Evolutionary conservation across 53 echinoderm and acorn worm species (phyloP), one percentile per base, ranked within the genome.

Genomic region (Paelopatides confundens): DNA sequence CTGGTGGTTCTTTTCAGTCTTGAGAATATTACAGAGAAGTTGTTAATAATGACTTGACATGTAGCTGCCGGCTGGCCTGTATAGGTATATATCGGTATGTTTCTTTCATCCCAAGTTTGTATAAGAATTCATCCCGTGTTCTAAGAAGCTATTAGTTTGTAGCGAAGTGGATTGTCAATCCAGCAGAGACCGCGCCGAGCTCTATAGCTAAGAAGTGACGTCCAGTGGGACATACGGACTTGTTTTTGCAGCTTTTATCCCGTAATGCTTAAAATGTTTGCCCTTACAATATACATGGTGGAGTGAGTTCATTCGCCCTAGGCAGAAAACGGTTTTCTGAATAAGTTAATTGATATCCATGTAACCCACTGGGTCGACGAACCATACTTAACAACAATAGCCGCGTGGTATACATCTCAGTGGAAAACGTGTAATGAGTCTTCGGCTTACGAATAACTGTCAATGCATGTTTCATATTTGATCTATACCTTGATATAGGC

Each of bases 211-310:
- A 74, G 74, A 46, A 74, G 74, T 74, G 74, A 74, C 39, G 74
- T 74, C 74, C 74, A 39, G 74, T 74, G 74, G 74, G 74, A 74
- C 39, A 74, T 74, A n/a, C 13, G 74, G 74, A 46, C 39, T 74
- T 74, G 74, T 74, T 74, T 74, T 74, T 38, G 33, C 74, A 74
- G 74, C 74, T 74, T 74, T 74, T 74, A 74, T 39, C 39, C 74
- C 74, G 74, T 29, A 74, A 74, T 74, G 74, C 74, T 74, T 74
- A 74, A 74, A 74, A 74, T 74, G 74, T 74, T 74, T 74, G 74
- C 74, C 74, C 74, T 74, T 74, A 24, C 74, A 74, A 74, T 74
- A 23, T 74, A 74, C 74, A 74, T 74, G 74, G 74, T 74, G 40
- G 40, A 46, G 74, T 74, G 74, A 74, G 74, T 74, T 74, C 74